Base-by-base conservation (phyloP, 2,113 vertebrate genomes). In the Fregata magnificens region DNA sequence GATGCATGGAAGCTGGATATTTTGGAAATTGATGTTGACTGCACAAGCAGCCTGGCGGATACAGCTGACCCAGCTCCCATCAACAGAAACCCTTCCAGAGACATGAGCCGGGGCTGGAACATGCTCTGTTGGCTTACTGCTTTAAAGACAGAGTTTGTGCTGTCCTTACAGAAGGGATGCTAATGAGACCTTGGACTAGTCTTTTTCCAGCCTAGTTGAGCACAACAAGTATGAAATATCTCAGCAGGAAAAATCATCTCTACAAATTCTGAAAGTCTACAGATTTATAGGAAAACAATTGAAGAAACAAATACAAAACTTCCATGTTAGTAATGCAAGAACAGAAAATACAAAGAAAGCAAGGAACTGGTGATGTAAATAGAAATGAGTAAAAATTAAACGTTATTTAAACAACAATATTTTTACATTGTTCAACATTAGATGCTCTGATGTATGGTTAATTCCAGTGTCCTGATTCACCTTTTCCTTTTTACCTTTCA, bases 1-100 rank as follows among this genome's bases (percentile, higher is more conserved):
- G 45, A 65, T 0, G 0, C 47, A 63, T 0, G 0, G 84, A 85
- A 90, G 26, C 26, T 61, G 70, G 29, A 14, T 88, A 42, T 55
- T 91, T 89, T 82, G 81, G 78, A 93, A 89, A 66, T 4, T 8
- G 53, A 47, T 80, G 13, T 8, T 92, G 79, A 34, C 10, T 73
- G 67, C 45, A 86, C 80, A 40, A 77, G 81, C 44, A 81, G 76
- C 53, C 77, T 89, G 77, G 55, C 47, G 56, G 31, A 74, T 34
- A 44, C 0, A 4, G 26, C 63, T 63, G 61, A 86, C 38, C 9
- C 77, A 84, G 69, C 65, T 89, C 42, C 17, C 87, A 21, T 25
- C 59, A 71, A 81, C n/a, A 78, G 67, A 91, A 89, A 71, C 47
- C 36, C 38, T 83, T 86, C 59, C 69, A 91, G 50, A 89, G 70